Base-by-base conservation (phyloP, 2,888 invertebrate species). In the Beris morrisii region DNA sequence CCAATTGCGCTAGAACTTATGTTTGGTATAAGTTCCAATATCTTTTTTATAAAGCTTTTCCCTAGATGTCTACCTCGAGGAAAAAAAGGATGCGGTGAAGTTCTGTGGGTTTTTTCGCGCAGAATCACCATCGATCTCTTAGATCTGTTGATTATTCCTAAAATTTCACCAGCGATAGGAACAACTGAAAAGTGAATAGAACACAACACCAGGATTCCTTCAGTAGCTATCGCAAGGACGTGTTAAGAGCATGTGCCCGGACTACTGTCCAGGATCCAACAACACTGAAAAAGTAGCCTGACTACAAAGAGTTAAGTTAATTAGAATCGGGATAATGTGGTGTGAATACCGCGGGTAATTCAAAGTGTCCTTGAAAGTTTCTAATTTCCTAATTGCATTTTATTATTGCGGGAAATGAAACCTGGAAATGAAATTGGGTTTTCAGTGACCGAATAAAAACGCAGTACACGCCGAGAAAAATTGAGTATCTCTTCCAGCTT, bases 91-190 rank as follows among this genome's bases (percentile, higher is more conserved):
- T 38, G 38, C 38, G 9, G 38, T 9, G 38, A 38, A 38, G 5
- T 38, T 38, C 9, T 22, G 22, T 22, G 22, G 22, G 3, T 9
- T 38, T 38, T 7, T 38, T 38, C 38, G 67, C 67, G 67, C 67
- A 65, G 65, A 65, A 59, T 65, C 67, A 59, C 67, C 59, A 57
- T 59, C 32, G 32, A 13, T 15, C 46, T 28, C 54, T 59, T 48
- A 58, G 64, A 67, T 67, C 67, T 67, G 67, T 67, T 67, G 67
- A 67, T 59, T 54, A 67, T 67, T 65, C 65, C 55, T 61, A 43
- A 57, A 59, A 61, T 38, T 7, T n/a, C n/a, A n/a, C 30, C 15
- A 38, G 52, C 15, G 22, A 6, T 2, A 50, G 61, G 61, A 61
- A 52, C 50, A 61, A 52, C n/a, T 32, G 61, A 38, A 38, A 61